These are phyloP conservation scores for Poeciliopsis gracilis DNA, from an alignment of 2,797 vertebrate genomes.

Conservation along the genomic window DNA sequence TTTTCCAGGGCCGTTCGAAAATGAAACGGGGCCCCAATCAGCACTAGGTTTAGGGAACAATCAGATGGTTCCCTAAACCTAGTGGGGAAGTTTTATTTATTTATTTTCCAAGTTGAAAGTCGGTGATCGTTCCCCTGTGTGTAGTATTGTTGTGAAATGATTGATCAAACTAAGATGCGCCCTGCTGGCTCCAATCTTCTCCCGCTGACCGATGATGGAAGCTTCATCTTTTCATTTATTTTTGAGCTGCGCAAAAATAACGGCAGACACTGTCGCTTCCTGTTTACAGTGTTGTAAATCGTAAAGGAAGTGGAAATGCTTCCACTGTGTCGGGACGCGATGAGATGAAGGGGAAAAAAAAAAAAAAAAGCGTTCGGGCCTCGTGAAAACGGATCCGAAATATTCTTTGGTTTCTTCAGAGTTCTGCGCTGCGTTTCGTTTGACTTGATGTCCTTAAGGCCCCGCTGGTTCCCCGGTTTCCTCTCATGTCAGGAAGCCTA, in stretches of 20 bases:
- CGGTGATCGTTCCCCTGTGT: background rate
- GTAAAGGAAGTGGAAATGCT: background rate
- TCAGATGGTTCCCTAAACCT: too few relatives aligned
- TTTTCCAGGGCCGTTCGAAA: background rate
- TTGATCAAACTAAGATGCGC: too few relatives aligned
- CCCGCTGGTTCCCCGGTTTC: slow-evolving; percentile 45
- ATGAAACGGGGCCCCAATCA: background rate
- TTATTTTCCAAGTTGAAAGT: background rate
- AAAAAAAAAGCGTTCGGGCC: background rate
- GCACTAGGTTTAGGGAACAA: background rate
- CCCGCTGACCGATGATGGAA: background rate
- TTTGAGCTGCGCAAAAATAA: background rate
- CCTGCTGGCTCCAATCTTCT: background rate
- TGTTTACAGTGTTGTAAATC: background rate
- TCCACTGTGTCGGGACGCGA: background rate
- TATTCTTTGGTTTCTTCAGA: slow-evolving; percentile 48
- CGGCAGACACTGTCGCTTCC: background rate
- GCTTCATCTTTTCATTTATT: background rate
- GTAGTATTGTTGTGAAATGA: background rate
- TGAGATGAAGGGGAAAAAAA: too few relatives aligned
- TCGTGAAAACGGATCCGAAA: background rate
- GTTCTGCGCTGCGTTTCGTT: slow-evolving; percentile 48
- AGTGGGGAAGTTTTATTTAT: background rate
- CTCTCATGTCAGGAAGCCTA: slow-evolving; percentile 73
- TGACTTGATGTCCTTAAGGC: slow-evolving; percentile 52